phyloP scores from a whole-genome alignment of 2,113 vertebrate genomes.

The Amphilophus citrinellus region DNA sequence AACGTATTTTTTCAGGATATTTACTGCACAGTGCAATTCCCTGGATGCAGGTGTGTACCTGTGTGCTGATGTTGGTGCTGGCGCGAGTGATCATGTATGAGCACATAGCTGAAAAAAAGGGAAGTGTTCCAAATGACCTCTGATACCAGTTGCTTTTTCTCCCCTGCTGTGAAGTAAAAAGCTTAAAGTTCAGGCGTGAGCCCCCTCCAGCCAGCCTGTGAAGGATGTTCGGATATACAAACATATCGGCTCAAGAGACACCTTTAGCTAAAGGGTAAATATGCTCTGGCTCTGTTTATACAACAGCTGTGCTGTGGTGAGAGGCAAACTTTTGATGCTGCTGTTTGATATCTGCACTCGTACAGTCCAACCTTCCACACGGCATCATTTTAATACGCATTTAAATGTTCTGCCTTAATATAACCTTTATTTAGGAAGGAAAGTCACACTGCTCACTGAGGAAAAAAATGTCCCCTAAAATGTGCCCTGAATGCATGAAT shows the following conservation, averaged over 20 bases:
- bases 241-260: constrained; percentile 66
- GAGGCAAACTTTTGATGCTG: constrained; percentile 29
- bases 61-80: neutral
- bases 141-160: constrained; percentile 50
- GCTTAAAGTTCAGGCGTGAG: constrained; percentile 67
- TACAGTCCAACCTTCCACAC: constrained; percentile 20
- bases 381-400: constrained; percentile 46
- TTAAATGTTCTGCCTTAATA: constrained; percentile 38
- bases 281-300: constrained; percentile 63
- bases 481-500: constrained; percentile 50
- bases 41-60: constrained; percentile 15
- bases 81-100: constrained; percentile 14
- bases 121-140: constrained; percentile 61
- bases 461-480: neutral
- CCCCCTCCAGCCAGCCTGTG: constrained; percentile 58
- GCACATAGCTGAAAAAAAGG: constrained; percentile 30
- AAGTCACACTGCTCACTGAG: constrained; percentile 4
- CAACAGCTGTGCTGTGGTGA: constrained; percentile 50
- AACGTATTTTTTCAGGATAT: constrained; percentile 45
- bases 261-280: constrained; percentile 74
- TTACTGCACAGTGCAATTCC: constrained; percentile 46
- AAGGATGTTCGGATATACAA: constrained; percentile 71
- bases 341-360: constrained; percentile 54
- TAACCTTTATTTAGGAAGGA: constrained; percentile 35
- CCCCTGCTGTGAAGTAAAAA: constrained; percentile 54